phyloP scores from a whole-genome alignment of 2,113 vertebrate genomes.

The Cygnus atratus region DNA sequence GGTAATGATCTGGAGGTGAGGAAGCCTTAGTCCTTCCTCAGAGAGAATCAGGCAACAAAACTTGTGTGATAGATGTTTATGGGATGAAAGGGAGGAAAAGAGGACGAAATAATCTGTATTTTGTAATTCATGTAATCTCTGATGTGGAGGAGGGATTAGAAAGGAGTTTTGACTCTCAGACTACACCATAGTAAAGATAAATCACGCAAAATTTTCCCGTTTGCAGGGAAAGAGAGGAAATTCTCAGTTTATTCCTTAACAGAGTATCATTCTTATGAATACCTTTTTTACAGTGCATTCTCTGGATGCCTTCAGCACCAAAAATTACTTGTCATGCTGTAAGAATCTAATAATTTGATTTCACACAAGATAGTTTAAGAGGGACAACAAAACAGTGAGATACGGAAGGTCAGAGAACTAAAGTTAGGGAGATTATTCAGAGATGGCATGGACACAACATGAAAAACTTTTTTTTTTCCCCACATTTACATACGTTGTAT shows the following conservation, averaged over 20 bases:
- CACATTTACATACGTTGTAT: neutral
- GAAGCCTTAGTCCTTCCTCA: neutral
- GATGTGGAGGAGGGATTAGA: neutral
- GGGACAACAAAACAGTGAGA: neutral
- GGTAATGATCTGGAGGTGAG: neutral
- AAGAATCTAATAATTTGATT: neutral
- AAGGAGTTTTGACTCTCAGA: neutral
- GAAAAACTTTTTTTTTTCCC: neutral
- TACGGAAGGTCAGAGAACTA: neutral
- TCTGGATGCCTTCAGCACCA: neutral
- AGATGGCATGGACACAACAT: neutral
- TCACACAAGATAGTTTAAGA: neutral
- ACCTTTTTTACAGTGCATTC: neutral
- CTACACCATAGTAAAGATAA: neutral
- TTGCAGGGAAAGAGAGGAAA: neutral
- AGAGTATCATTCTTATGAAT: neutral
- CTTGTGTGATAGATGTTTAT: neutral
- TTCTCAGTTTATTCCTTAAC: neutral
- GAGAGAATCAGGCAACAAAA: neutral
- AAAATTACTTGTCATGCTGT: neutral
- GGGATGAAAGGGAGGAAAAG: neutral
- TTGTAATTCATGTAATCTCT: neutral
- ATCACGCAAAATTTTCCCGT: neutral
- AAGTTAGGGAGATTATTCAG: neutral
- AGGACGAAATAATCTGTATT: neutral